Base-by-base conservation (phyloP, 1,140 invertebrate species). In the Drosophila arizonae region DNA sequence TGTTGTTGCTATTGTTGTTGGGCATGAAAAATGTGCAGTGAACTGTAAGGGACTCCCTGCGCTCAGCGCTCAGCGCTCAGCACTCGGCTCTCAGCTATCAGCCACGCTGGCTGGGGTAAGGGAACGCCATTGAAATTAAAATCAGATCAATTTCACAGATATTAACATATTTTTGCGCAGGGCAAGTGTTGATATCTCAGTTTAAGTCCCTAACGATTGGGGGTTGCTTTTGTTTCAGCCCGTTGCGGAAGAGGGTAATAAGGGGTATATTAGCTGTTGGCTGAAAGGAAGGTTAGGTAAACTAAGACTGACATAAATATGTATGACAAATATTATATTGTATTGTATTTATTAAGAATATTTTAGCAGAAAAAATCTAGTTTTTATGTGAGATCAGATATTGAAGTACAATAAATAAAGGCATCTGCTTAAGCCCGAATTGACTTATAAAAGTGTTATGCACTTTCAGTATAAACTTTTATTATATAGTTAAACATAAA, bases 91-190 rank as follows among this genome's bases (percentile, higher is more conserved):
- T 6, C 39, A 41, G 21, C 21, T 43, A 13, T 15, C 15, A 33
- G 39, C 41, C 17, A 45, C 13, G 13, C 33, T 36, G 9, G 57
- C 50, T 13, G 43, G 62, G 57, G 52, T 24, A 61, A 13, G 57
- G 69, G 72, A 66, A 66, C 56, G 60, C 72, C 77, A 76, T 76
- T 82, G 50, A 87, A 87, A 87, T 87, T 87, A 87, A 86, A 88
- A 87, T 87, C 69, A 87, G 82, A 87, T 87, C 82, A 87, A 87
- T 87, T 87, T 79, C 84, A 87, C 79, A 82, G 82, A 87, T 87
- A 88, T 82, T 81, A 87, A 79, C 84, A 87, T 82, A 78, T 64
- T 64, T 80, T 62, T 79, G 67, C 48, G 57, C 66, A 52, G 75
- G 65, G 62, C 77, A 85, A 84, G 81, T 85, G 81, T 85, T 69